A percentile compares a stretch with the other conserved stretches of the same genome.
These are phyloP conservation scores for Julus scanicus DNA, from an alignment of 2,888 invertebrate genomes.

Conservation along the genomic window DNA sequence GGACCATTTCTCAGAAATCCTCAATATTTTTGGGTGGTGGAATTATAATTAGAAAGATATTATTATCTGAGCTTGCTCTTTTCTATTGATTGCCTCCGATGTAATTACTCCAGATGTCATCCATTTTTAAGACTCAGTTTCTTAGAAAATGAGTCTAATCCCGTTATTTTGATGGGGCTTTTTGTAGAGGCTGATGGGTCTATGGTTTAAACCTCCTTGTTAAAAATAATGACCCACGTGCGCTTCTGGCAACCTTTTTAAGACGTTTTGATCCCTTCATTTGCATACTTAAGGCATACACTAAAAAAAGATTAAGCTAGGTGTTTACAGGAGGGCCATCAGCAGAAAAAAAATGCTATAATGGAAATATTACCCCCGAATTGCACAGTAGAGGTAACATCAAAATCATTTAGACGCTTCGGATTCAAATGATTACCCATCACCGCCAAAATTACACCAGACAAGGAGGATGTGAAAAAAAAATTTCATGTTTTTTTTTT, in stretches of 20 bases:
- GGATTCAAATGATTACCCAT: too few relatives aligned
- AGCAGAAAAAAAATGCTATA: background rate
- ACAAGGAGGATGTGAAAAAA: background rate
- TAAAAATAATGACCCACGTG: background rate
- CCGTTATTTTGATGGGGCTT: background rate
- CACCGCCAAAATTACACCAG: background rate
- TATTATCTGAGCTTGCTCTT: background rate
- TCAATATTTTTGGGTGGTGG: background rate
- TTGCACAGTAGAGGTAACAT: background rate
- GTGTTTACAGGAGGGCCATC: background rate
- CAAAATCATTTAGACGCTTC: background rate
- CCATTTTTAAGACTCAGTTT: background rate
- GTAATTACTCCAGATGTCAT: conserved; percentile 16
- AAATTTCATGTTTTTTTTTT: background rate
- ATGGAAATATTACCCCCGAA: background rate
- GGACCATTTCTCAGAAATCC: conserved; percentile 12
- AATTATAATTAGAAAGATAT: conserved; percentile 6
- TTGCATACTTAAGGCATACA: background rate
- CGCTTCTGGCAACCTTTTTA: background rate
- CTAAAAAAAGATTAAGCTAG: background rate
- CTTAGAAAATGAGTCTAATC: background rate
- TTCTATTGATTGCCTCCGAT: conserved; percentile 4
- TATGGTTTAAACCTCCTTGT: background rate
- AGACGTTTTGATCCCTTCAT: background rate
- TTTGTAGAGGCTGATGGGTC: background rate